Percentiles rank a stretch among this genome's conserved stretches.
These are phyloP conservation scores for Polydrusus cervinus DNA, from an alignment of 2,888 invertebrate species.

Conservation along the genomic window DNA sequence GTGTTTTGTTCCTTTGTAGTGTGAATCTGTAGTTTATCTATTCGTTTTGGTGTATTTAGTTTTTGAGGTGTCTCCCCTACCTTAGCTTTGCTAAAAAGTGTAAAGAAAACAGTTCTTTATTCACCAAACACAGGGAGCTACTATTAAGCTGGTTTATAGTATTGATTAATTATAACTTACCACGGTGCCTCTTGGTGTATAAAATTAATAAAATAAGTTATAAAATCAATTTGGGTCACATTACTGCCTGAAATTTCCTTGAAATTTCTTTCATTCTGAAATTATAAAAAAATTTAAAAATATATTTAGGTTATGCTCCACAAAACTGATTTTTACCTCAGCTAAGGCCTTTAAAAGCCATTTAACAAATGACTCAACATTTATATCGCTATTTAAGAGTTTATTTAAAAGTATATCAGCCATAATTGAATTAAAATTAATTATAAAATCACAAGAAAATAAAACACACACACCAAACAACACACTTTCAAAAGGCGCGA, in stretches of 20 bases:
- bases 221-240: slow-evolving; percentile 64
- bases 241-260: slow-evolving; percentile 51
- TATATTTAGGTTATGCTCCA: slow-evolving; percentile 23
- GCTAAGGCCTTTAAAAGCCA: slow-evolving; percentile 72
- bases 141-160: too few relatives aligned
- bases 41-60: slow-evolving; percentile 40
- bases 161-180: slow-evolving; percentile 57
- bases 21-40: slow-evolving; percentile 17
- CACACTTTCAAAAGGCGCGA: not conserved
- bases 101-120: not conserved
- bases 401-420: slow-evolving; percentile 69
- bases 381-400: slow-evolving; percentile 71
- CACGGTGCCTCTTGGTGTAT: slow-evolving; percentile 65
- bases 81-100: slow-evolving; percentile 52
- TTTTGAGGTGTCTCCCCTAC: slow-evolving; percentile 45
- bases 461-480: not conserved
- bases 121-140: not conserved
- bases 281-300: slow-evolving; percentile 6
- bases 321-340: slow-evolving; percentile 67
- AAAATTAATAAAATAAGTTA: slow-evolving; percentile 68
- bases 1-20: slow-evolving; percentile 6
- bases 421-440: slow-evolving; percentile 48
- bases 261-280: slow-evolving; percentile 52
- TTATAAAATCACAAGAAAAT: not conserved
- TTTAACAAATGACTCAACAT: slow-evolving; percentile 68